A percentile compares a stretch with the other conserved stretches of the same genome.
These are phyloP conservation scores for Drosophila saltans DNA, from an alignment of 1,140 invertebrate genomes.

Conservation along the genomic window DNA sequence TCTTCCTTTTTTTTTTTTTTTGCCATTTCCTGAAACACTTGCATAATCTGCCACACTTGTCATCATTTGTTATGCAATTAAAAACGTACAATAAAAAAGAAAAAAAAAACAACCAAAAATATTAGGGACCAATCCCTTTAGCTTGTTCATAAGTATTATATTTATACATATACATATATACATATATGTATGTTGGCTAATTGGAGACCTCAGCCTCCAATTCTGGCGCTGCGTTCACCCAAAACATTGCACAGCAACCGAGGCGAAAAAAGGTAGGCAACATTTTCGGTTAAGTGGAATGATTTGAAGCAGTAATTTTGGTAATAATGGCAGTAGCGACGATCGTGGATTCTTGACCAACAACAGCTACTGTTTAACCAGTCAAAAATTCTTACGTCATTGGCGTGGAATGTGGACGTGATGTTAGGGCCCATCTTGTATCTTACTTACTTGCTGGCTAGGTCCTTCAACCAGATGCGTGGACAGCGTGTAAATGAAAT, in stretches of 20 bases:
- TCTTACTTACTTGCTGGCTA: constrained; percentile 43
- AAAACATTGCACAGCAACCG: constrained; percentile 18
- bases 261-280: constrained; percentile 45
- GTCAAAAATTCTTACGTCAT: constrained; percentile 69
- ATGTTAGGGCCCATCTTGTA: constrained; percentile 32
- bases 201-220: constrained; percentile 63
- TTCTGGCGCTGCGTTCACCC: constrained; percentile 26
- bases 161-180: not conserved
- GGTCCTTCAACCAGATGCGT: constrained; percentile 7
- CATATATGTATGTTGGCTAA: constrained; percentile 51
- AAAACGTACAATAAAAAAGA: constrained; percentile 5
- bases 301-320: constrained; percentile 76
- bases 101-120: not conserved
- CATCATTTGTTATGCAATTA: constrained; percentile 27
- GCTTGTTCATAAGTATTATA: constrained; percentile 10
- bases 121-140: not conserved
- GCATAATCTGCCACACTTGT: constrained; percentile 18
- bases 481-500: not conserved
- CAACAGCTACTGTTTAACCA: constrained; percentile 73
- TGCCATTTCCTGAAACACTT: not conserved
- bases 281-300: constrained; percentile 71
- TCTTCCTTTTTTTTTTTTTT: too few species aligned
- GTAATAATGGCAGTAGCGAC: constrained; percentile 69
- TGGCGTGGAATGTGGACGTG: constrained; percentile 57
- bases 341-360: constrained; percentile 61